Conservation (phyloP, 1,140 invertebrate genomes). For the Protaetia brevitarsis region DNA sequence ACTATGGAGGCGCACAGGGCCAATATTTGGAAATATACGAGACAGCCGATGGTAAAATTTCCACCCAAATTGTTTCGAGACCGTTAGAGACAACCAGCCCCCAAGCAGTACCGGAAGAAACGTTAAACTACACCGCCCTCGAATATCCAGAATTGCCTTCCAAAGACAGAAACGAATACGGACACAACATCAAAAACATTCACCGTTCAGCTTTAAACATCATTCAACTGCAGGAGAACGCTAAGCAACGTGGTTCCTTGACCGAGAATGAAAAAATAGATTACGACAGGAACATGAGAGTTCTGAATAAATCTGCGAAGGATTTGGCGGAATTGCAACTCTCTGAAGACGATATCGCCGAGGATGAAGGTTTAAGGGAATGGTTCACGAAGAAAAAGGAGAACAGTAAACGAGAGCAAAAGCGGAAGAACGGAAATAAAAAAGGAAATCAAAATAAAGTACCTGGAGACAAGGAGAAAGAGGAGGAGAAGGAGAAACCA, state of each 20-base stretch:
- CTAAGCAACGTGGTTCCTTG: slow-evolving; percentile 50
- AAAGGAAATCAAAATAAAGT: slow-evolving; percentile 46
- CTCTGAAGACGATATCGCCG: slow-evolving; percentile 30
- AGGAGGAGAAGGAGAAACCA: slow-evolving; percentile 40
- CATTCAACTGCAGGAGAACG: slow-evolving; percentile 52
- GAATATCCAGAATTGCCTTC: slow-evolving; percentile 44
- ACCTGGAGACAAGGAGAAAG: slow-evolving; percentile 47
- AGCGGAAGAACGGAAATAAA: slow-evolving; percentile 38
- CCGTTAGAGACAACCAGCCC: slow-evolving; percentile 27
- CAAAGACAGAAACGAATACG: slow-evolving; percentile 36
- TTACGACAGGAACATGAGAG: slow-evolving; percentile 50
- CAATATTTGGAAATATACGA: slow-evolving; percentile 60
- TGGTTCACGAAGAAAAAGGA: slow-evolving; percentile 42
- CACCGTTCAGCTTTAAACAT: slow-evolving; percentile 51
- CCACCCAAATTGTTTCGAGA: slow-evolving; percentile 49
- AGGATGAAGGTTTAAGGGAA: slow-evolving; percentile 20
- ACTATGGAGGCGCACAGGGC: slow-evolving; percentile 66
- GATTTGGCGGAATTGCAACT: slow-evolving; percentile 49
- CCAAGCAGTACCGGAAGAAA: slow-evolving; percentile 27
- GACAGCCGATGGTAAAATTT: slow-evolving; percentile 52
- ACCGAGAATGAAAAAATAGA: slow-evolving; percentile 48
- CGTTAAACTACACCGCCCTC: slow-evolving; percentile 33
- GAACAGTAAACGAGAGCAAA: slow-evolving; percentile 47
- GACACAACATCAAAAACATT: slow-evolving; percentile 47
- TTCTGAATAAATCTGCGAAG: slow-evolving; percentile 50